phyloP scores from a whole-genome alignment of 2,888 invertebrate species.

The Leucophenga montana region DNA sequence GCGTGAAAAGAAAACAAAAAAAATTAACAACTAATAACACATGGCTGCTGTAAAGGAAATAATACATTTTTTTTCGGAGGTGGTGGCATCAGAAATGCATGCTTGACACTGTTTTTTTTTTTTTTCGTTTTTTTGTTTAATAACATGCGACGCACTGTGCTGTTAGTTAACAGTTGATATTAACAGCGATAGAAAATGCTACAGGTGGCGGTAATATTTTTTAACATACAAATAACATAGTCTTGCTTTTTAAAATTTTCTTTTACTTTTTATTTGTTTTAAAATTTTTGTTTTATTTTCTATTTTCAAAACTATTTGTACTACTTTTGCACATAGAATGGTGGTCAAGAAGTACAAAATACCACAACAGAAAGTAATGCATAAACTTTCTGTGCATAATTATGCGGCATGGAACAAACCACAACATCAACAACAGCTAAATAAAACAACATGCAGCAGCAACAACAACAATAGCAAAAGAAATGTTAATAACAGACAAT shows the following conservation, averaged over 20 bases:
- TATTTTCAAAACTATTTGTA: slow-evolving; percentile 30
- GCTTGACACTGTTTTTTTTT: neutral
- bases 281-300: slow-evolving; percentile 2
- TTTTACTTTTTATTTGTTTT: slow-evolving; percentile 43
- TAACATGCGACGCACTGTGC: neutral
- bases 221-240: neutral
- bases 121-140: neutral
- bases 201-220: neutral
- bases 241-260: neutral
- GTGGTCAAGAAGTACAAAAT: slow-evolving; percentile 73
- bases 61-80: too few species aligned
- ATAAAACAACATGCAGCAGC: slow-evolving; percentile 19
- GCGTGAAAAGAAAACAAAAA: neutral
- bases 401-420: slow-evolving; percentile 28
- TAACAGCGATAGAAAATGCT: too few species aligned
- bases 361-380: slow-evolving; percentile 74
- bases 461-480: slow-evolving; percentile 3
- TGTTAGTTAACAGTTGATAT: too few species aligned
- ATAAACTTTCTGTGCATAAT: slow-evolving; percentile 51
- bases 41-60: too few species aligned
- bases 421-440: slow-evolving; percentile 34
- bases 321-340: slow-evolving; percentile 57
- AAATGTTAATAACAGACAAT: neutral
- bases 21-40: neutral
- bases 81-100: neutral